phyloP scores from a whole-genome alignment of 2,888 invertebrate genomes.

The Drosophila antonietae region DNA sequence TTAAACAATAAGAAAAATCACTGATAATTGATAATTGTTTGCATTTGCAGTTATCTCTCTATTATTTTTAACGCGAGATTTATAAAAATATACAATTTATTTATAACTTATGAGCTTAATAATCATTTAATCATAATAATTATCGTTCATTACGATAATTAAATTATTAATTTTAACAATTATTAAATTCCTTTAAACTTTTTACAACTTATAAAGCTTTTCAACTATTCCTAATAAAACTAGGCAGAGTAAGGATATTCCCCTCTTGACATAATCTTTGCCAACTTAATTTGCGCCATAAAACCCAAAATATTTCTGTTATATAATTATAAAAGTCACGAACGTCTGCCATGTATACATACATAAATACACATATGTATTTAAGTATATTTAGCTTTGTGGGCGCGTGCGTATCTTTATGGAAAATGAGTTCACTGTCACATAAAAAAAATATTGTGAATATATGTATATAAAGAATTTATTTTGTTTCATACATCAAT shows the following conservation, averaged over 20 bases:
- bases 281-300: not conserved
- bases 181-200: not conserved
- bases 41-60: not conserved
- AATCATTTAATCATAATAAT: not conserved
- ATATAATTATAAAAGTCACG: constrained; percentile 4
- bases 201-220: not conserved
- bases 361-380: not conserved
- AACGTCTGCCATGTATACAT: constrained; percentile 7
- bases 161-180: no score
- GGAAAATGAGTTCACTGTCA: constrained; percentile 43
- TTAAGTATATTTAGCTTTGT: constrained; percentile 5
- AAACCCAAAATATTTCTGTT: not conserved
- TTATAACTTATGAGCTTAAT: not conserved
- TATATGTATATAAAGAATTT: constrained; percentile 12
- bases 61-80: not conserved
- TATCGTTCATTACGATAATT: not conserved
- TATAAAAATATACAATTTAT: not conserved
- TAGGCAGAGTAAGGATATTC: not conserved
- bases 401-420: constrained; percentile 16
- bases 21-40: not conserved
- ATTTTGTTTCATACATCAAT: constrained; percentile 19
- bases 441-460: not conserved
- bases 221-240: not conserved
- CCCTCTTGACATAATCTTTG: not conserved
- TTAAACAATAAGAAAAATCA: not conserved